phyloP scores from a whole-genome alignment of 2,113 vertebrate genomes.

The Lampris megalopsis region DNA sequence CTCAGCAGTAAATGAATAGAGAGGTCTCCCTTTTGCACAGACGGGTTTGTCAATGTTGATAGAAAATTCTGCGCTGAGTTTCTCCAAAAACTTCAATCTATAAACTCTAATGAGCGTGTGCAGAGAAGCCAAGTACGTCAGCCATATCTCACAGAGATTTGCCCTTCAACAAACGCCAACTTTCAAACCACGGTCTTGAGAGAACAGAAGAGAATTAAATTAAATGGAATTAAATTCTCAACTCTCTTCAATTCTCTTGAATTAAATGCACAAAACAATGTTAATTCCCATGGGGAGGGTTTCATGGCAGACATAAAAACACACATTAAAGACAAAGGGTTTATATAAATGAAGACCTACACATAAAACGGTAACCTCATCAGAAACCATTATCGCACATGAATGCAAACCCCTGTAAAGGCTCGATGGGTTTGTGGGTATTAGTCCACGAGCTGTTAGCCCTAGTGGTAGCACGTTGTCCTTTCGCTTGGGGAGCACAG shows the following conservation, averaged over 20 bases:
- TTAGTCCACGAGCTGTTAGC: background rate
- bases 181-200: background rate
- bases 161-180: no score
- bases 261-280: background rate
- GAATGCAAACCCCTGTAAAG: no score
- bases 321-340: no score
- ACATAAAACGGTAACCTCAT: background rate
- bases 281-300: background rate
- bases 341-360: no score
- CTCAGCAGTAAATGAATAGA: slow-evolving; percentile 32
- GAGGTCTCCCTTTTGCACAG: slow-evolving; percentile 4
- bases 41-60: slow-evolving; percentile 19
- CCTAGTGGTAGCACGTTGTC: background rate
- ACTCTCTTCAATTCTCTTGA: no score
- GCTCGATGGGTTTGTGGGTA: background rate
- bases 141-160: background rate
- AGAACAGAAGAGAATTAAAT: background rate
- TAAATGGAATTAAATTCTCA: no score
- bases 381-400: no score
- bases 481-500: slow-evolving; percentile 7
- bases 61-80: background rate
- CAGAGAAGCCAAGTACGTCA: background rate
- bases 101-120: slow-evolving; percentile 12
- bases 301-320: no score
- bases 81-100: background rate